phyloP scores from a whole-genome alignment of 2,797 vertebrate species.

The Cyprinodon diabolis region DNA sequence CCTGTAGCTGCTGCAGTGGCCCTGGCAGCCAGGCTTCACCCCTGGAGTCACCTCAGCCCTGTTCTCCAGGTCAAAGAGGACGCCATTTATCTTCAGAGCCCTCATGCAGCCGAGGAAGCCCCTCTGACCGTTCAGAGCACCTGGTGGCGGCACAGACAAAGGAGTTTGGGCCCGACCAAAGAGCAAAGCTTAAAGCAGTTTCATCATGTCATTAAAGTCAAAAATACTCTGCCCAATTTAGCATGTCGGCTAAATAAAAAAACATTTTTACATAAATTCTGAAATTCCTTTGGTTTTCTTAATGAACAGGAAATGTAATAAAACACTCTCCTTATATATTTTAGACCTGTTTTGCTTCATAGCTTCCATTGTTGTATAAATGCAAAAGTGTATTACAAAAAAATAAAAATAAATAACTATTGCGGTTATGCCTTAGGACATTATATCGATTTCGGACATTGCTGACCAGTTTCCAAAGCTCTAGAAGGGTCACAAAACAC shows the following conservation, averaged over 20 bases:
- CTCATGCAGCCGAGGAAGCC: constrained; percentile 96
- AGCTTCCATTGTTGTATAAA: not conserved
- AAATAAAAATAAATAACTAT: too few species aligned
- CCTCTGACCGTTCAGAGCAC: constrained; percentile 91
- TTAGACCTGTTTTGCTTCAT: not conserved
- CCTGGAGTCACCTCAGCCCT: constrained; percentile 87
- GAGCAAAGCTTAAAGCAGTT: not conserved
- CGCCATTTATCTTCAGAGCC: constrained; percentile 90
- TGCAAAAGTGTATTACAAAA: not conserved
- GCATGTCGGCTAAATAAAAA: not conserved
- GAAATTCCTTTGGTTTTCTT: not conserved
- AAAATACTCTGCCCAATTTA: too few species aligned
- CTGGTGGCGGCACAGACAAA: constrained; percentile 64
- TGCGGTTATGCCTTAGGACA: too few species aligned
- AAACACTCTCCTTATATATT: not conserved
- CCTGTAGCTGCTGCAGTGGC: constrained; percentile 92
- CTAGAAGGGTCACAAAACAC: too few species aligned
- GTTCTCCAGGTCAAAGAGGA: constrained; percentile 90
- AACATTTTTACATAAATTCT: not conserved
- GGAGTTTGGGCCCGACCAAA: not conserved
- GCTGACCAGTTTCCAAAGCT: too few species aligned
- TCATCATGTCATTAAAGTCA: not conserved
- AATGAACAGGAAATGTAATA: not conserved
- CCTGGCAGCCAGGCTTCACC: constrained; percentile 92
- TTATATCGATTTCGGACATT: too few species aligned